Evolutionary conservation across 2,888 invertebrate species (phyloP).

Genomic region (Eupithecia pulchellata): DNA sequence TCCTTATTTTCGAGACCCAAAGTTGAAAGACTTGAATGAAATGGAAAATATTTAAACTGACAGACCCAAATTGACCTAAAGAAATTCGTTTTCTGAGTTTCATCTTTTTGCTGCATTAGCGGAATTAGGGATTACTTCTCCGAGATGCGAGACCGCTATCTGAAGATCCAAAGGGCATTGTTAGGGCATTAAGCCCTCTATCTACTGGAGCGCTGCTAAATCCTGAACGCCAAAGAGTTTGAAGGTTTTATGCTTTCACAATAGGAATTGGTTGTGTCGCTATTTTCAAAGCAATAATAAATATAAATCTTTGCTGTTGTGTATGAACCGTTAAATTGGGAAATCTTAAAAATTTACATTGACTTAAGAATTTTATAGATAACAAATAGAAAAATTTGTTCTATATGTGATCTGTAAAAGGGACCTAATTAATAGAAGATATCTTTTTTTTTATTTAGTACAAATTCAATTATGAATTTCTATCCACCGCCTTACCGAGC

Average conservation of each 20-base stretch:
- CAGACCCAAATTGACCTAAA: slow-evolving; percentile 25
- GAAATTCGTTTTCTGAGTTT: slow-evolving; percentile 24
- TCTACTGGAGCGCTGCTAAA: slow-evolving; percentile 18
- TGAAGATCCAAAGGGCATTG: slow-evolving; percentile 23
- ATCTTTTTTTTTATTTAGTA: no score
- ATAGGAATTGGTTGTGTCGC: slow-evolving; percentile 6
- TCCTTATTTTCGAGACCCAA: not conserved
- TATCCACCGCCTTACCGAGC: not conserved
- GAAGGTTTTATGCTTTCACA: slow-evolving; percentile 2
- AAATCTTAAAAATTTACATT: not conserved
- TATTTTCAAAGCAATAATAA: not conserved
- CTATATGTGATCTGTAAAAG: no score
- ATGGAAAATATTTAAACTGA: slow-evolving; percentile 26
- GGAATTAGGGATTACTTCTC: slow-evolving; percentile 42
- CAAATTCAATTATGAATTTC: no score
- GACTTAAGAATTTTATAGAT: no score
- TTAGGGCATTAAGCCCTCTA: slow-evolving; percentile 10
- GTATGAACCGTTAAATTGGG: not conserved
- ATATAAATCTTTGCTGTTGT: not conserved
- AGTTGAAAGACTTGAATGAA: slow-evolving; percentile 14
- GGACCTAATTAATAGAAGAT: no score
- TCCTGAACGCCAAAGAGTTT: not conserved
- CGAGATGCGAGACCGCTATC: slow-evolving; percentile 29
- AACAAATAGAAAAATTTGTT: no score
- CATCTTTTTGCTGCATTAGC: slow-evolving; percentile 44